These are phyloP conservation scores for Probaryconus sp. DNA, from an alignment of 1,140 invertebrate genomes.

Conservation along the genomic window DNA sequence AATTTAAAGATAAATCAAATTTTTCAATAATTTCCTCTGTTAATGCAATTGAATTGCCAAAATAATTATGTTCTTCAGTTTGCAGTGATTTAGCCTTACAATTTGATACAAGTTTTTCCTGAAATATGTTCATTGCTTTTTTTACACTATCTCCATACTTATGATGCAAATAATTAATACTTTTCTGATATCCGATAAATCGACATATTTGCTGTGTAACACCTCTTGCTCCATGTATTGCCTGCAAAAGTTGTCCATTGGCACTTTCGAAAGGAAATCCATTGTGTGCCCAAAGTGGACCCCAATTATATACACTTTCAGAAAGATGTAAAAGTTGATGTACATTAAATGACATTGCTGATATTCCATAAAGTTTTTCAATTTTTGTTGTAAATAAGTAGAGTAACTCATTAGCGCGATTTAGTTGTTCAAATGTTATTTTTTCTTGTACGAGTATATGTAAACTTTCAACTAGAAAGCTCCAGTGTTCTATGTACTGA, in stretches of 20 bases:
- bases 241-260: conserved; percentile 14
- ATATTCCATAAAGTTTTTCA: conserved; percentile 18
- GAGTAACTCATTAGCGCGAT: conserved; percentile 10
- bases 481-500: conserved; percentile 33
- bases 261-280: conserved; percentile 31
- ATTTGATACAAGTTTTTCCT: no score
- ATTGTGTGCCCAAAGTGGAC: conserved; percentile 4
- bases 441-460: conserved; percentile 25
- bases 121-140: no score
- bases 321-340: conserved; percentile 40
- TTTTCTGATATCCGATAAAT: background rate
- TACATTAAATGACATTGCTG: conserved; percentile 37
- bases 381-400: conserved; percentile 19
- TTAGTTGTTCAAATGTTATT: conserved; percentile 17
- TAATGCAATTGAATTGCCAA: no score
- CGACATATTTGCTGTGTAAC: conserved; percentile 3
- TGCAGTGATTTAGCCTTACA: no score
- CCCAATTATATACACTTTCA: conserved; percentile 17
- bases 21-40: no score
- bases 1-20: no score
- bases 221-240: conserved; percentile 9
- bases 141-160: no score
- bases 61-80: no score
- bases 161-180: background rate
- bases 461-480: conserved; percentile 10